Base-by-base conservation (phyloP, 2,113 vertebrate genomes). In the Caracal caracal region DNA sequence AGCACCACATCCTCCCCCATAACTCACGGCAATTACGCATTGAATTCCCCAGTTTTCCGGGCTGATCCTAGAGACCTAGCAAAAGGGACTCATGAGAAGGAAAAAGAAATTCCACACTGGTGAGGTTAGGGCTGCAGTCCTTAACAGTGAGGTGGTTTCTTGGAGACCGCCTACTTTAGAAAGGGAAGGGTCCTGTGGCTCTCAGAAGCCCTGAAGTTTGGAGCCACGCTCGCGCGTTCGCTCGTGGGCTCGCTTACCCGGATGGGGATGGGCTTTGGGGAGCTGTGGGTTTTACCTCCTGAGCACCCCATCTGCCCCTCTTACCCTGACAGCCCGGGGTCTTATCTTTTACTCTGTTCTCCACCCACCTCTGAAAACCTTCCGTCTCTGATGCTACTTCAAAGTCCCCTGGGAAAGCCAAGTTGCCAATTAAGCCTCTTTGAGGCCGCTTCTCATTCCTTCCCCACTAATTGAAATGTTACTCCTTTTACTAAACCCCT, bases 381-480 rank as follows among this genome's bases (percentile, higher is more conserved):
- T 83, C 95, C 76, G 5, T 71, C 92, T 79, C 90, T 5, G 76
- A 95, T 53, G 93, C 89, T 76, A 95, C 97, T 97, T 97, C 93
- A 98, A 98, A 97, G 95, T 79, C 97, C 98, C 96, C 97, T 98
- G 98, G 98, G 95, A 99, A 98, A 98, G 96, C 97, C 97, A 98
- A 97, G 97, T 96, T 73, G 90, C 95, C 98, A 97, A 98, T 98
- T 98, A 98, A 97, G 98, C 97, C 96, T 98, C 94, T 97, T 94
- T 97, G 93, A 97, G 98, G 98, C 98, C 98, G 98, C 94, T 97
- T 91, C 98, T 96, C 99, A 98, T 98, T 97, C 98, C 97, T 98
- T 98, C 98, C 97, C 95, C 73, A 19, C 97, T 98, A 97, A 98
- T 99, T 98, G 79, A 98, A 98, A 98, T 97, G 97, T 98, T 98